These are phyloP conservation scores for Campylorhamphus procurvoides DNA, from an alignment of 2,113 vertebrate species.

Conservation along the genomic window DNA sequence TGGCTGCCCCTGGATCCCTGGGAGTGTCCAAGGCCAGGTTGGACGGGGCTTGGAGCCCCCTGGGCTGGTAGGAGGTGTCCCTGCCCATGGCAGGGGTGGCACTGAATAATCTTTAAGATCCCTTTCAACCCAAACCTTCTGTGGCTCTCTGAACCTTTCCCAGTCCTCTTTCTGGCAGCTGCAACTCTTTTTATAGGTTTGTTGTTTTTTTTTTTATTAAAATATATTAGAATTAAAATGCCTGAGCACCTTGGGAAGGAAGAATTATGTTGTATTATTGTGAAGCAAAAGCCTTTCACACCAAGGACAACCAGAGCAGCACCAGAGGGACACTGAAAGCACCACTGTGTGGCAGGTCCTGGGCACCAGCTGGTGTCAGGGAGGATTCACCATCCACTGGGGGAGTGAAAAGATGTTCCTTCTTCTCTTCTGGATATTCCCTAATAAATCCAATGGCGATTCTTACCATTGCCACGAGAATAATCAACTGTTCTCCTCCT, in stretches of 20 bases:
- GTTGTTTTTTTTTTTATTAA: background rate
- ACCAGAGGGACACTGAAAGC: background rate
- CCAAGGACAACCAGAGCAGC: background rate
- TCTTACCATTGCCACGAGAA: background rate
- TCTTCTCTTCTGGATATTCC: background rate
- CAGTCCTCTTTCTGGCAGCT: background rate
- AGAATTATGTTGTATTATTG: background rate
- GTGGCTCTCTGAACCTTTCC: background rate
- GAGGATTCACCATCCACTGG: background rate
- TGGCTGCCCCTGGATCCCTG: background rate
- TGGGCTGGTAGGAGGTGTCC: background rate
- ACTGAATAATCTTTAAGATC: background rate
- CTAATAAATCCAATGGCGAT: fast-evolving
- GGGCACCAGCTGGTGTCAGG: background rate
- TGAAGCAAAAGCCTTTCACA: background rate
- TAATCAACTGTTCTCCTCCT: background rate
- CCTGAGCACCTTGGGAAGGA: background rate
- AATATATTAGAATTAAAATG: background rate
- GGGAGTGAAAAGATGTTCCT: background rate
- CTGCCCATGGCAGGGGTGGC: background rate
- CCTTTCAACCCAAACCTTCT: background rate
- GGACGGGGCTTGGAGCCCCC: background rate
- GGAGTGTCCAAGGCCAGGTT: background rate
- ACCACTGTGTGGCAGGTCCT: fast-evolving
- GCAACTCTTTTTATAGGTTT: background rate